Evolutionary conservation across 2,113 vertebrate species (phyloP), one percentile per base, ranked within the genome.

Genomic region (Callionymus lyra): DNA sequence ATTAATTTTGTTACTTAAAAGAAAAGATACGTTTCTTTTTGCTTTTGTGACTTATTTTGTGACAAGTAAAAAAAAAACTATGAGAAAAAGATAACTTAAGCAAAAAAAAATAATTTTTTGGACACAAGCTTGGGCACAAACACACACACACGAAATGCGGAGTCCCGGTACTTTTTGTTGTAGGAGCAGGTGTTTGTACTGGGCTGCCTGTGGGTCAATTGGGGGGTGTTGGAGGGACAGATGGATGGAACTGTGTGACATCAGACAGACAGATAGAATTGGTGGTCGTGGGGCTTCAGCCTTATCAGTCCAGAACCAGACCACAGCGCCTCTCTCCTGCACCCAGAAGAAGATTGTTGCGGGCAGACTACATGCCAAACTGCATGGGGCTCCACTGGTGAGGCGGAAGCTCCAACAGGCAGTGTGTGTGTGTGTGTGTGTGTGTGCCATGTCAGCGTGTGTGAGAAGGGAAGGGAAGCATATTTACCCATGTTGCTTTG

Each of bases 231-330:
- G 65, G 63, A 59, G 38, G 44, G 65, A 60, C 61, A 55, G 49
- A 59, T 65, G 65, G 61, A 57, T 64, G 47, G 53, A 64, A 56
- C 63, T 69, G 57, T 61, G 48, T 56, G 56, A 63, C 52, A 27
- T 27, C 21, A 13, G 49, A 72, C 54, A 71, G 63, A 72, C 44
- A 59, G 62, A 60, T 50, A 55, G 55, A 62, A 63, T 41, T 54
- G 14, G 38, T 37, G 44, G 38, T 10, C n/a, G 13, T 55, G 56
- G 59, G 44, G 41, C 40, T 42, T 48, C 42, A 17, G 37, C 58
- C 74, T 82, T 78, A 82, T 80, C 76, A 76, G 74, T 59, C 63
- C n/a, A 13, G 40, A 51, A 61, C 79, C 72, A 78, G 74, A 63
- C 64, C 54, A 56, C 54, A 36, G 12, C 50, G 53, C 38, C 63